These are phyloP conservation scores for Brachycybe producta DNA, from an alignment of 2,888 invertebrate genomes.

Conservation along the genomic window DNA sequence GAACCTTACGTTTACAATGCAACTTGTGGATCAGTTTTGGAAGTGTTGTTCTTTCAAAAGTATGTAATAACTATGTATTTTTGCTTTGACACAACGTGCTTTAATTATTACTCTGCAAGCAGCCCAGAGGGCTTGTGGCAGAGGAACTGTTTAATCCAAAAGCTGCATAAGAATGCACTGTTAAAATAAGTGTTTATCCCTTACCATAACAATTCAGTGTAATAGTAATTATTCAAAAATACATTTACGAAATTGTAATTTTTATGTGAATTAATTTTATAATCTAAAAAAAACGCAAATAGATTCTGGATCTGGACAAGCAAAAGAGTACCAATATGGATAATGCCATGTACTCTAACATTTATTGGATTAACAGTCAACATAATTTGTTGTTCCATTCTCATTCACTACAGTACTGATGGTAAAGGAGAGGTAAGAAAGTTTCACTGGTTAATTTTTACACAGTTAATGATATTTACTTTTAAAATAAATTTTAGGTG, in stretches of 20 bases:
- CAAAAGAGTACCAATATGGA: conserved; percentile 4
- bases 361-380: conserved; percentile 11
- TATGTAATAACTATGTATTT: not conserved
- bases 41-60: conserved; percentile 16
- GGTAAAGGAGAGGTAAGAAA: conserved; percentile 5
- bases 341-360: conserved; percentile 13
- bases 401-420: conserved; percentile 9
- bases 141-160: too few relatives aligned
- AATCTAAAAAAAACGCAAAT: not conserved
- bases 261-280: not conserved
- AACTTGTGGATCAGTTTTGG: conserved; percentile 15
- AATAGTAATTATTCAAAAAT: not conserved
- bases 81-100: too few relatives aligned
- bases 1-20: conserved; percentile 13
- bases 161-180: too few relatives aligned
- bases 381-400: not conserved
- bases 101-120: too few relatives aligned
- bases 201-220: too few relatives aligned
- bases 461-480: not conserved
- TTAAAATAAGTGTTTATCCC: too few relatives aligned
- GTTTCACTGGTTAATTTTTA: not conserved
- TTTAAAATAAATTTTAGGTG: not conserved
- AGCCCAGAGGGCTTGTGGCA: too few relatives aligned
- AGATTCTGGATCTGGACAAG: conserved; percentile 15
- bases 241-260: not conserved